Base-by-base conservation (phyloP, 2,797 vertebrate species). In the Coregonus sp. region DNA sequence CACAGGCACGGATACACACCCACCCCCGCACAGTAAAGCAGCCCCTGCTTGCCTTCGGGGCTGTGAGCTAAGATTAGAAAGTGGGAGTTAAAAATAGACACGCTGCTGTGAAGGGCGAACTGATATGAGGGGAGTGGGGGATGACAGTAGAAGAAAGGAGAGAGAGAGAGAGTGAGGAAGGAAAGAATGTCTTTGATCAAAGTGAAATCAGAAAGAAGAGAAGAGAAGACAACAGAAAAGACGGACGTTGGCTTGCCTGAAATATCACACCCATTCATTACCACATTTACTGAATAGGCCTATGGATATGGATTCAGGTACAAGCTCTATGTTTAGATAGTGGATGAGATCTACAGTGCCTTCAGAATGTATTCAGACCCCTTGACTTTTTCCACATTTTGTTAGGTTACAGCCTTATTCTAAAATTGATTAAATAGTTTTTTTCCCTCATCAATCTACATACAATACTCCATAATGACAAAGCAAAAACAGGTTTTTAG, bases 31-130 rank as follows among this genome's bases (percentile, higher is more conserved):
- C 25, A 12, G 25, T 47, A 6, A 47, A 12, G n/a, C 69, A 50
- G 6, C 9, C 35, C 18, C 40, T 47, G 9, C 9, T 11, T 47
- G 40, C 40, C 40, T 12, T n/a, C 16, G 18, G 37, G n/a, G 37
- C 18, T 51, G n/a, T 20, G 69, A 29, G 40, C 37, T 50, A 33
- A 35, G 31, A 20, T 50, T 18, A 5, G 50, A 69, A 18, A 6
- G 12, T 31, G 12, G 63, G 4, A 16, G 40, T 12, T 35, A 37
- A 51, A 73, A 80, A 65, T 50, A 37, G 20, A 47, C 9, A 3
- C 69, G 37, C 56, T 59, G 52, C 2, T 52, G 78, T 87, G 84
- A 83, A 79, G 83, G 75, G 73, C 63, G 16, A 47, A 47, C 2
- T 47, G 40, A 47, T 47, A 47, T 5, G 72, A 25, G 20, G 54